These are phyloP conservation scores for Amazona vittata DNA, from an alignment of 2,113 vertebrate species.

Conservation along the genomic window DNA sequence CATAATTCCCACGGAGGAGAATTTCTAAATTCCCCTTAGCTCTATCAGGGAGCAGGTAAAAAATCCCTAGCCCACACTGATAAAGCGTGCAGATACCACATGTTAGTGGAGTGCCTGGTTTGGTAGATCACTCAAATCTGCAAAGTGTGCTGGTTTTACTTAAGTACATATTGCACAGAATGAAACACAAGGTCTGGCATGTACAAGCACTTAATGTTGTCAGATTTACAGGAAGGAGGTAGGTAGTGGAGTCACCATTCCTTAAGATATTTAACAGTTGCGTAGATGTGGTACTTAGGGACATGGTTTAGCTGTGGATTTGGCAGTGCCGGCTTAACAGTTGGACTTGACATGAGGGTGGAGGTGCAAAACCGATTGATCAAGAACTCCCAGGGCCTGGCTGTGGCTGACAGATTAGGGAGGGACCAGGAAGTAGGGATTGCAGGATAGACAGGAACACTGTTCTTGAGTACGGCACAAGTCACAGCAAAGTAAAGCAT, in stretches of 20 bases:
- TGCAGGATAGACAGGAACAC: background rate
- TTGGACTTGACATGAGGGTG: rapidly evolving
- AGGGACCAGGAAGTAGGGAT: background rate
- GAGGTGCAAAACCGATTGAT: background rate
- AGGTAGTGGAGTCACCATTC: background rate
- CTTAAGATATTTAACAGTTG: background rate
- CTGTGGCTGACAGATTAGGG: background rate
- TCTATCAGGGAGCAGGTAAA: background rate
- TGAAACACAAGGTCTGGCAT: background rate
- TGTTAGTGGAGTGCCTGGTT: background rate
- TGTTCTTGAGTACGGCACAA: too few species aligned
- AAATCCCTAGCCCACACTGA: background rate
- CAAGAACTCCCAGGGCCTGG: background rate
- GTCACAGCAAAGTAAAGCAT: background rate
- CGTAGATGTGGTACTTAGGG: background rate
- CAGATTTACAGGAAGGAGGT: background rate
- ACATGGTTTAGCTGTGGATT: background rate
- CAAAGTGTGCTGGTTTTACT: background rate
- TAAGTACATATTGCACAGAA: background rate
- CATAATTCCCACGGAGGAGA: background rate
- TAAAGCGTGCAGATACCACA: background rate
- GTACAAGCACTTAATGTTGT: background rate
- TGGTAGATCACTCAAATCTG: background rate
- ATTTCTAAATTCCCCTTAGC: background rate
- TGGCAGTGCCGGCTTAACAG: background rate